These are phyloP conservation scores for Rhea americana DNA, from an alignment of 2,113 vertebrate species.

Conservation along the genomic window DNA sequence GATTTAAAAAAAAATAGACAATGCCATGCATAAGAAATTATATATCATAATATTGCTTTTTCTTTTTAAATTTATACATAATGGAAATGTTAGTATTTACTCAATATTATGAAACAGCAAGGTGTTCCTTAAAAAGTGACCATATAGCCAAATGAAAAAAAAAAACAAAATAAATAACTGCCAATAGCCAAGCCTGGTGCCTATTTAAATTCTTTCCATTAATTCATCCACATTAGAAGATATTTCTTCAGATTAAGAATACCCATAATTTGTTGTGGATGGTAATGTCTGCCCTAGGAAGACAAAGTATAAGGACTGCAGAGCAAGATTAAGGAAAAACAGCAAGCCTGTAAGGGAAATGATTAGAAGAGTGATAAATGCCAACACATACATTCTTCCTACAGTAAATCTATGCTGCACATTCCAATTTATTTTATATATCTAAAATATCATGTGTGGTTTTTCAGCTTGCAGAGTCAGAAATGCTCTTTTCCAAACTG, in stretches of 20 bases:
- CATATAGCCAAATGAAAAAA: background rate
- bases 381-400: background rate
- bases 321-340: background rate
- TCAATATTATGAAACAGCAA: background rate
- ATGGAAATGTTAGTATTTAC: background rate
- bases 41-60: background rate
- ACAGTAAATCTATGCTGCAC: background rate
- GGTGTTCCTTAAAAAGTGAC: background rate
- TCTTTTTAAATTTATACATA: background rate
- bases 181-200: background rate
- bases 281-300: background rate
- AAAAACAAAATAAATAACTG: background rate
- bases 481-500: background rate
- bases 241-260: background rate
- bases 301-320: background rate
- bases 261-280: background rate
- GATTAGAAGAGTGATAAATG: background rate
- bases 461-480: background rate
- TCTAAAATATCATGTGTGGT: background rate
- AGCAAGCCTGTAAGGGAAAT: background rate
- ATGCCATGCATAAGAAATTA: background rate
- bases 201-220: background rate
- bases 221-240: background rate
- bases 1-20: background rate
- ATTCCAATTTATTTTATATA: background rate